A percentile compares a stretch with the other conserved stretches of the same genome.
These are phyloP conservation scores for Griposia aprilina DNA, from an alignment of 2,888 invertebrate genomes.

Conservation along the genomic window DNA sequence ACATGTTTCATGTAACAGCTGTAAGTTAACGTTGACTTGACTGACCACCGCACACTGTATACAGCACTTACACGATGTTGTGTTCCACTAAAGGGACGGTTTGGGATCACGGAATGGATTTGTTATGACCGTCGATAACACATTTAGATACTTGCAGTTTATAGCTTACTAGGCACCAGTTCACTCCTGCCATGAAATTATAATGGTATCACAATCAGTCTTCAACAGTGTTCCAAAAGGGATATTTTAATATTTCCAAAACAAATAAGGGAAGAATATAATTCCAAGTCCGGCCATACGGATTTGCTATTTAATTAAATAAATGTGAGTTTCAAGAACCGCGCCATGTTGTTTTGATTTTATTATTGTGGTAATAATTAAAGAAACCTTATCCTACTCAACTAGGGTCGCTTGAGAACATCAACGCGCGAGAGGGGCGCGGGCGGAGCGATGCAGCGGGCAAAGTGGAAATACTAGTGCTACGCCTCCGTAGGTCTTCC, in stretches of 20 bases:
- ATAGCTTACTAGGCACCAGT: conserved; percentile 14
- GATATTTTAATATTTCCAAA: neutral
- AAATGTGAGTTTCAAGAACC: conserved; percentile 2
- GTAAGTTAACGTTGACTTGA: too few relatives aligned
- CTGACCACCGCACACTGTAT: neutral
- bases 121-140: conserved; percentile 44
- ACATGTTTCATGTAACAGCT: neutral
- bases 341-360: conserved; percentile 22
- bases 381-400: conserved; percentile 40
- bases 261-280: neutral
- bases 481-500: neutral
- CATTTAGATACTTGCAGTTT: conserved; percentile 28
- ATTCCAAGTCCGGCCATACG: neutral
- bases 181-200: neutral
- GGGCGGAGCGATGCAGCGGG: neutral
- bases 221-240: conserved; percentile 3
- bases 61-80: conserved; percentile 21
- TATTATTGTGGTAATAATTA: conserved; percentile 31
- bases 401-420: conserved; percentile 6
- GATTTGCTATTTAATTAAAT: conserved; percentile 24
- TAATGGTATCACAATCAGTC: neutral
- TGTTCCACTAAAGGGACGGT: conserved; percentile 16
- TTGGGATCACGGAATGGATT: conserved; percentile 45
- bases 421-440: neutral
- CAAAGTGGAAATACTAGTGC: neutral